Evolutionary conservation across 2,888 invertebrate genomes (phyloP).

Genomic region (Tipula vernalis): DNA sequence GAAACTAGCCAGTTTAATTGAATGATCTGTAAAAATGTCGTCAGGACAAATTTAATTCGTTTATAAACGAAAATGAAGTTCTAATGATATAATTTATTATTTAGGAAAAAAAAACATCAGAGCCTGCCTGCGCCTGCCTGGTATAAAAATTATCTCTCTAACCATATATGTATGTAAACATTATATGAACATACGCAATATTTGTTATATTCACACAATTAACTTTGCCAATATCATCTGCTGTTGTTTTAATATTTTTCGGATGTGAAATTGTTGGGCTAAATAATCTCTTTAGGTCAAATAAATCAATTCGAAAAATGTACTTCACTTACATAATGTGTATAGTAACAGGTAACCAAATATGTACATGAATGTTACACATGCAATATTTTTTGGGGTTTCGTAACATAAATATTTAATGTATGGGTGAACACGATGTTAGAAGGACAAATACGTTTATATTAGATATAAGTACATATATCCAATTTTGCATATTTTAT

Average conservation of each 20-base stretch:
- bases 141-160: neutral
- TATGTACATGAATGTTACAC: neutral
- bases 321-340: neutral
- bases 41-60: neutral
- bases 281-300: neutral
- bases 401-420: neutral
- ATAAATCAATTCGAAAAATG: neutral
- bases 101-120: neutral
- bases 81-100: neutral
- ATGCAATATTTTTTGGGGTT: neutral
- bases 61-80: neutral
- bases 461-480: neutral
- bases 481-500: neutral
- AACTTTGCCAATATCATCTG: neutral
- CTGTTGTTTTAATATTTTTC: neutral
- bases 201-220: neutral
- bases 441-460: neutral
- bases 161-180: neutral
- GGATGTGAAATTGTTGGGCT: neutral
- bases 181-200: neutral
- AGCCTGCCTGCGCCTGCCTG: neutral
- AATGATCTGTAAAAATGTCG: neutral
- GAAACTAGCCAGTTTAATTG: no score
- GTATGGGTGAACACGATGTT: neutral
- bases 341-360: neutral